Percentiles rank a stretch among this genome's conserved stretches.
phyloP scores from a whole-genome alignment of 2,797 vertebrate species.

The Cryptoblepharus egeriae region DNA sequence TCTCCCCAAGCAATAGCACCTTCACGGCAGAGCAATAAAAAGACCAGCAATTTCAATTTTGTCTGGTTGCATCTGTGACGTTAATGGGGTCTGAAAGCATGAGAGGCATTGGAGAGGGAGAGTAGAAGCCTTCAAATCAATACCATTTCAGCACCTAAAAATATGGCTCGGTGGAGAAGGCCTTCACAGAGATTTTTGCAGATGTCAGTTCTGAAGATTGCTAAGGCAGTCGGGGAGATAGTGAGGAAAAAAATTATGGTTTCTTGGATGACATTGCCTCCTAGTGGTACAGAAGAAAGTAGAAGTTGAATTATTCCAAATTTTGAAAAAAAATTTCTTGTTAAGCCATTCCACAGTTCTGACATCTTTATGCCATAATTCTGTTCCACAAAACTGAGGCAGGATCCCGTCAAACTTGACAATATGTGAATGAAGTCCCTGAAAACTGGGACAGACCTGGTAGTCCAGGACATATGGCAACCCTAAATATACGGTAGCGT shows the following conservation, averaged over 20 bases:
- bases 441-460: too few relatives aligned
- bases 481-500: not conserved
- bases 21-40: not conserved
- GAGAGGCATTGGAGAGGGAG: not conserved
- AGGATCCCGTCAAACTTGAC: too few relatives aligned
- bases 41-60: not conserved
- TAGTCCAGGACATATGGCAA: too few relatives aligned
- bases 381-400: too few relatives aligned
- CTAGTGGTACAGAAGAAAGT: conserved; percentile 4
- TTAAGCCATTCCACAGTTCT: not conserved
- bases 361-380: too few relatives aligned
- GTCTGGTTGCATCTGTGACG: not conserved
- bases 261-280: conserved; percentile 43
- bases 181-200: not conserved
- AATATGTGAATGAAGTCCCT: too few relatives aligned
- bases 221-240: not conserved
- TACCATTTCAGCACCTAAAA: not conserved
- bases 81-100: not conserved
- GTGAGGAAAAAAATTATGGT: not conserved
- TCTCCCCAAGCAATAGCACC: not conserved
- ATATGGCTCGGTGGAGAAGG: too few relatives aligned
- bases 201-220: not conserved
- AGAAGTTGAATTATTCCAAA: too few relatives aligned
- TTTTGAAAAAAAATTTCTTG: not conserved
- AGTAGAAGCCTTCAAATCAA: not conserved